Evolutionary conservation across 2,888 invertebrate species (phyloP), one percentile per base, ranked within the genome.

Genomic region (Amblyjoppa fuscipennis): DNA sequence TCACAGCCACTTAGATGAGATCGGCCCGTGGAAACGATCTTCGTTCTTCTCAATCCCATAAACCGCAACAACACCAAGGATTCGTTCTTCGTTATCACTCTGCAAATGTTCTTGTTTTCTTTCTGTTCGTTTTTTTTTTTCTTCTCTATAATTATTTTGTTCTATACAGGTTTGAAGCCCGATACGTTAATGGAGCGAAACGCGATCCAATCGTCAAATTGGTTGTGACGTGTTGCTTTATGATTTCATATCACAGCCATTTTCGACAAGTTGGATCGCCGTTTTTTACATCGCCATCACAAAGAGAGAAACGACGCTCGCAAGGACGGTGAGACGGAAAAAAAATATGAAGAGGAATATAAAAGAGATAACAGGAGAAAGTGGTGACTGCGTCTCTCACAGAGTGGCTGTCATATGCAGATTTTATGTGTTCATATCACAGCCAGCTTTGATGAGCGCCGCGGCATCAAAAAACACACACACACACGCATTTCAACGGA

Each of bases 1-100:
- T 98, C 98, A 98, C 98, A 98, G 98, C 98, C 98, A 98, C 97
- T 98, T 98, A 98, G 98, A 98, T 97, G 97, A 97, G 96, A 96
- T 97, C 95, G 96, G 96, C 96, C 95, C 95, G 94, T 91, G 92
- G 90, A 94, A 93, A 89, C 87, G 87, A 90, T 93, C 94, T 88
- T 90, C 93, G 81, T 75, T 81, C 74, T 45, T 38, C 59, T 59
- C 76, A 49, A 13, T 59, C 11, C 59, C 64, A 64, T 69, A 53
- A 68, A 61, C 16, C 51, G n/a, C 9, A 68, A 6, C 28, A 16
- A 41, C 49, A 70, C 41, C 61, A 56, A 49, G 56, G 70, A 49
- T 49, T 13, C 6, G 38, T 53, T 68, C 56, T 56, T 45, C 73
- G 66, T 64, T 53, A 3, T 76, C 28, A 49, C 31, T 59, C 25